Evolutionary conservation across 2,888 invertebrate species (phyloP).

Genomic region (Phasia obesa): DNA sequence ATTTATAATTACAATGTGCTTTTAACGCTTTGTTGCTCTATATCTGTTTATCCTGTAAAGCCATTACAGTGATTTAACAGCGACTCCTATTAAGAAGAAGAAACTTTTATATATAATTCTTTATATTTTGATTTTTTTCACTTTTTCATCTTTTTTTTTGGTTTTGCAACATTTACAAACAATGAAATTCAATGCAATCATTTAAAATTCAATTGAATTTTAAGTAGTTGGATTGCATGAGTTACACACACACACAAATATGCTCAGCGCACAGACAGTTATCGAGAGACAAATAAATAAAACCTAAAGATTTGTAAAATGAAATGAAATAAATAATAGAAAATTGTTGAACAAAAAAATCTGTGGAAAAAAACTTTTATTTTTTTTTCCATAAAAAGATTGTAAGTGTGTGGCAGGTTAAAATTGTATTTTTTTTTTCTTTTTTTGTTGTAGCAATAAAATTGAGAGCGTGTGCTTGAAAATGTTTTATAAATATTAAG

Average conservation of each 20-base stretch:
- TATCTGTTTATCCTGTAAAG: not conserved
- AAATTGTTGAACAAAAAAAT: constrained; percentile 42
- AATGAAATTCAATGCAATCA: constrained; percentile 64
- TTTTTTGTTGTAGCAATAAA: constrained; percentile 52
- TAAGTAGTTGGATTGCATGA: constrained; percentile 79
- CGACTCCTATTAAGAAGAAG: not conserved
- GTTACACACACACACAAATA: constrained; percentile 1
- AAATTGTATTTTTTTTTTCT: too few species aligned
- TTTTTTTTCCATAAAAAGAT: not conserved
- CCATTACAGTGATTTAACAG: not conserved
- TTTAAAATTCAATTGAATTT: constrained; percentile 82
- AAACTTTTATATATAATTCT: not conserved
- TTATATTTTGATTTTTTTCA: not conserved
- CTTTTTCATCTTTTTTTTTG: constrained; percentile 3
- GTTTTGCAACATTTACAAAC: constrained; percentile 27
- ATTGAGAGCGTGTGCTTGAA: constrained; percentile 58
- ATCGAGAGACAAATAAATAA: constrained; percentile 51
- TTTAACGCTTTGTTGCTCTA: not conserved
- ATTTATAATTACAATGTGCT: not conserved
- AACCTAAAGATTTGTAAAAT: constrained; percentile 51
- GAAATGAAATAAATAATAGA: constrained; percentile 59
- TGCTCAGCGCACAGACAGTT: constrained; percentile 6
- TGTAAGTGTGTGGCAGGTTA: constrained; percentile 51
- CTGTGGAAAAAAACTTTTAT: not conserved
- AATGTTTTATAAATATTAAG: constrained; percentile 11